Evolutionary conservation across 1,140 invertebrate genomes (phyloP), one percentile per base, ranked within the genome.

Genomic region (Heterodera carotae): DNA sequence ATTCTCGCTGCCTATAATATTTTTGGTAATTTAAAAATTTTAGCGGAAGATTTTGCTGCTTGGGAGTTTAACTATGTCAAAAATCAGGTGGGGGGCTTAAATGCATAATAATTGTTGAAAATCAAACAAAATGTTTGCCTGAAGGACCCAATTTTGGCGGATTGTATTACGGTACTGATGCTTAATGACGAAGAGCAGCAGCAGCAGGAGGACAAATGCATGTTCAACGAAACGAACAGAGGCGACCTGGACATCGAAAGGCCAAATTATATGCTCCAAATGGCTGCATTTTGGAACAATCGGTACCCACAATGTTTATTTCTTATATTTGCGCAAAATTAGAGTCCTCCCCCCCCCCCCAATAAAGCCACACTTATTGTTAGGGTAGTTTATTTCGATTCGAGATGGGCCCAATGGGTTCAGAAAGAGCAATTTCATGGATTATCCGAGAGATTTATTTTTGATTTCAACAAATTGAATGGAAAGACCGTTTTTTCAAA

Each of bases 41-140:
- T n/a, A 81, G 82, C 76, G 39, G 66, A 43, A 0, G 66, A 81
- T 69, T 84, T 84, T 34, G 22, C 31, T 22, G 81, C 81, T 6
- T 82, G 81, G 81, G 81, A 82, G 53, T 82, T 82, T 66, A 82
- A 82, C 53, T 82, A 82, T 15, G 81, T 81, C 18, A 82, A 82
- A 73, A 82, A 69, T 68, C 43, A 56, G 15, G 69, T 70, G 36
- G 36, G 36, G 36, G 36, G 36, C 36, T 6, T 6, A 39, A 53
- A 53, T 18, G 2, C 22, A 22, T 53, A 18, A 15, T 53, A 12
- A 15, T 69, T 56, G 33, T 34, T 48, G 34, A 18, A 15, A 34
- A 39, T 53, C 8, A 39, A 43, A 43, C 15, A 25, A 12, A 70
- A 43, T 22, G 5, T 39, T 70, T 18, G 0, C 25, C 27, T 31